Base-by-base conservation (phyloP, 2,113 vertebrate genomes). In the Conger conger region DNA sequence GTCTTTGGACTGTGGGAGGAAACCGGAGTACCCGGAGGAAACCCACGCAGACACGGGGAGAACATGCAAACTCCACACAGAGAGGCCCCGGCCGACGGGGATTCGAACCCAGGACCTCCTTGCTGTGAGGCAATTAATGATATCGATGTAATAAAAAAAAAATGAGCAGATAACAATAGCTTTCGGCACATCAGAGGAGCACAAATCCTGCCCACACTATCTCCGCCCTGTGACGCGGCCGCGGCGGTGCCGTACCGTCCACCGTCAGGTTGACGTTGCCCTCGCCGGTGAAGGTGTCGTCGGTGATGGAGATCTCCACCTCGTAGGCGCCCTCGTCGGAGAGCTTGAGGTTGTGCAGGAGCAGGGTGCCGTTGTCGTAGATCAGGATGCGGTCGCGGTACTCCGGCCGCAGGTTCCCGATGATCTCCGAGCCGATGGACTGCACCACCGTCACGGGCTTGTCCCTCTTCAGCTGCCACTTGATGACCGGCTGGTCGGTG, bases 241-340 rank as follows among this genome's bases (percentile, higher is more conserved):
- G 27, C 40, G 15, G 50, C 2, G 0, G 33, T 35, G 18, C 57
- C 94, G 90, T 96, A 99, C 98, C 97, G 73, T 99, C 98, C 73
- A 99, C 98, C 0, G 96, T 98, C 85, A 99, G 97, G 60, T 96
- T 96, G 91, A 99, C 98, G 91, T 94, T 96, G 87, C 97, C 96
- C 90, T 98, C 97, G 11, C 97, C 98, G 0, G 98, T 95, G 88
- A 99, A 99, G 0, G 94, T 97, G 85, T 99, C 98, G 0, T 98
- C 98, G 0, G 98, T 99, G 92, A 99, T 99, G 91, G 97, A 99
- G 90, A 99, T 97, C 94, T 99, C 97, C 37, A 99, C 98, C 36
- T 99, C 97, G 0, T 99, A 99, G 0, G 91, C 95, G 0, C 98
- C 98, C 33, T 99, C 97, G 0, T 99, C 98, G 0, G 96, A 90